Conservation (phyloP, 64 coral and sea anemone genomes). For the Trachythela sp. region DNA sequence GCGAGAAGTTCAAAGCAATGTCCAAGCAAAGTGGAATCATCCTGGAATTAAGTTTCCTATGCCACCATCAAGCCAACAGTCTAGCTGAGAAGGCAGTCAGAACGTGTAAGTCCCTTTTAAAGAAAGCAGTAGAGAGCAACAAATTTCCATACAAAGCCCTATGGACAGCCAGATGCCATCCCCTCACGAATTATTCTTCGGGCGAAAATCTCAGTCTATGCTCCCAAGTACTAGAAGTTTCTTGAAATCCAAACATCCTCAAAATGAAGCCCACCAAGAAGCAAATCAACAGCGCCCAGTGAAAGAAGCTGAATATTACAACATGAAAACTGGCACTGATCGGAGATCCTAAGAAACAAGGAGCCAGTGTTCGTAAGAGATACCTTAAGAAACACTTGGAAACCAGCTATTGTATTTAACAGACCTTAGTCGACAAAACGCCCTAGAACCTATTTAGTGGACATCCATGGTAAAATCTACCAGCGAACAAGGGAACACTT, state of each 20-base stretch:
- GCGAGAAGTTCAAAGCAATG: constrained; percentile 42
- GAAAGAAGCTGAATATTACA: constrained; percentile 47
- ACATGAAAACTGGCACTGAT: constrained; percentile 23
- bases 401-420: constrained; percentile 34
- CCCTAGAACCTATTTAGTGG: constrained; percentile 48
- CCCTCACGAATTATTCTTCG: constrained; percentile 54
- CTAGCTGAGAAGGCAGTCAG: constrained; percentile 45
- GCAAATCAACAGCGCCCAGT: constrained; percentile 33
- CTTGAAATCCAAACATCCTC: constrained; percentile 44
- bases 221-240: constrained; percentile 17
- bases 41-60: constrained; percentile 56
- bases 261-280: constrained; percentile 29
- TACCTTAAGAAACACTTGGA: constrained; percentile 46
- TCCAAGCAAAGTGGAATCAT: constrained; percentile 46
- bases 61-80: constrained; percentile 60
- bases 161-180: constrained; percentile 63
- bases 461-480: constrained; percentile 49
- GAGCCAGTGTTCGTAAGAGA: constrained; percentile 42
- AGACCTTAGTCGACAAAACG: constrained; percentile 33
- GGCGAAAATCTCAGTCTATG: constrained; percentile 39
- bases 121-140: constrained; percentile 48
- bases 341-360: constrained; percentile 9
- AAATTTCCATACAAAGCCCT: constrained; percentile 45
- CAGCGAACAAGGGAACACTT: constrained; percentile 51
- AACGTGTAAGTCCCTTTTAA: constrained; percentile 46